phyloP scores from a whole-genome alignment of 2,797 vertebrate species.

The Hyperoplus lanceolatus region DNA sequence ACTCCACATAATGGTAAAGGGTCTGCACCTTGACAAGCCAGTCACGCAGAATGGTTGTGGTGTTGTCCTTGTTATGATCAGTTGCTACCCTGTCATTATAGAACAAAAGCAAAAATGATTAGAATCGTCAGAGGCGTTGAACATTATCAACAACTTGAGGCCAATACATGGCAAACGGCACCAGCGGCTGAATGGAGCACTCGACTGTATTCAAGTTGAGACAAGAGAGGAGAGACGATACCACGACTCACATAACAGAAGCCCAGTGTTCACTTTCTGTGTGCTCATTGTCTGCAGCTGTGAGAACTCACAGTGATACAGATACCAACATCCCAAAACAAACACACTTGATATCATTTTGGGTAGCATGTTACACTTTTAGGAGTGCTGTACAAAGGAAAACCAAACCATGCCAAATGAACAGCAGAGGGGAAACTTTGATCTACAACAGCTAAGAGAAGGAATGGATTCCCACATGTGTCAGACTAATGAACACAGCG shows the following conservation, averaged over 20 bases:
- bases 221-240: conserved; percentile 55
- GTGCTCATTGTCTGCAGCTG: conserved; percentile 53
- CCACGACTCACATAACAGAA: conserved; percentile 59
- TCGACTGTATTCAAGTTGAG: conserved; percentile 27
- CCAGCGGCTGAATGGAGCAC: conserved; percentile 1
- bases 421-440: conserved; percentile 59
- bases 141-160: conserved; percentile 10
- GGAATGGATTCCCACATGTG: conserved; percentile 1
- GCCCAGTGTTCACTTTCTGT: conserved; percentile 44
- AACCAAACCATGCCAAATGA: background rate
- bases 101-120: conserved; percentile 30
- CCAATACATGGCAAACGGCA: background rate
- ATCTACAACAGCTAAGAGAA: background rate
- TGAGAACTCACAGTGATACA: conserved; percentile 56
- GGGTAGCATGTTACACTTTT: background rate
- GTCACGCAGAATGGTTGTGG: conserved; percentile 88
- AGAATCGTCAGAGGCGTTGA: conserved; percentile 1
- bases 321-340: conserved; percentile 39
- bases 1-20: conserved; percentile 93
- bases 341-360: conserved; percentile 4
- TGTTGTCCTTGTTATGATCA: conserved; percentile 94
- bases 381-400: conserved; percentile 6
- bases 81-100: conserved; percentile 90
- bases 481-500: conserved; percentile 11
- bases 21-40: conserved; percentile 92